phyloP scores from a whole-genome alignment of 2,888 invertebrate genomes.

The Alitta virens region DNA sequence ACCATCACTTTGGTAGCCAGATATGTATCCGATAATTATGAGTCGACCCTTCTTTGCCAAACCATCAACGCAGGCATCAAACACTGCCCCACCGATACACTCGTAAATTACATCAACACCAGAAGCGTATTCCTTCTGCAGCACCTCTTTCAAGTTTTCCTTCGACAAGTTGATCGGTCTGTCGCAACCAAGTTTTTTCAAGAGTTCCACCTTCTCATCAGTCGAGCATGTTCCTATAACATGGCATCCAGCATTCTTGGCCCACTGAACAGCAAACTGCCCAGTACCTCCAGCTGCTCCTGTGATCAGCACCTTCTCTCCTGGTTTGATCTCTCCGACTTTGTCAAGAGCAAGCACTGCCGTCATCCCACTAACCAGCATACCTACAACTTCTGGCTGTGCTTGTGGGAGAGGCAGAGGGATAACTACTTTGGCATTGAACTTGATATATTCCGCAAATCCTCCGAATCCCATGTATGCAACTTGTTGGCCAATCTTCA shows the following conservation, averaged over 20 bases:
- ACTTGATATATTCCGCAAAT: slow-evolving; percentile 49
- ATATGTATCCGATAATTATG: slow-evolving; percentile 51
- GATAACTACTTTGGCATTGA: slow-evolving; percentile 34
- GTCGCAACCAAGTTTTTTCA: slow-evolving; percentile 29
- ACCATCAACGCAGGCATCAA: slow-evolving; percentile 46
- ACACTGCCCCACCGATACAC: slow-evolving; percentile 49
- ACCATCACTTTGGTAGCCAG: slow-evolving; percentile 43
- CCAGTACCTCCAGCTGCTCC: slow-evolving; percentile 52
- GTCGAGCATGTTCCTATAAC: slow-evolving; percentile 53
- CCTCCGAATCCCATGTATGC: slow-evolving; percentile 42
- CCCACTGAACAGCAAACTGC: slow-evolving; percentile 50
- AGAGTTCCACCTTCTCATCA: slow-evolving; percentile 46
- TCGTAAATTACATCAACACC: slow-evolving; percentile 54
- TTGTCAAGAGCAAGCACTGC: slow-evolving; percentile 52
- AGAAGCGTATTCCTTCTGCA: slow-evolving; percentile 48
- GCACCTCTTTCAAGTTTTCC: slow-evolving; percentile 45
- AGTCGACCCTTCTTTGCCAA: slow-evolving; percentile 51
- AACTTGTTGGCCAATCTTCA: slow-evolving; percentile 46
- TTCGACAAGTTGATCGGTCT: slow-evolving; percentile 49
- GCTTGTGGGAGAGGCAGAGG: slow-evolving; percentile 36
- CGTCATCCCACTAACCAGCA: slow-evolving; percentile 51
- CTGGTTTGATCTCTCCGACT: slow-evolving; percentile 44
- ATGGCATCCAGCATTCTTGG: slow-evolving; percentile 48
- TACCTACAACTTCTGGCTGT: slow-evolving; percentile 42
- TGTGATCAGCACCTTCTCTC: slow-evolving; percentile 46